Evolutionary conservation across 2,888 invertebrate species (phyloP).

Genomic region (Poecilobothrus nobilitatus): DNA sequence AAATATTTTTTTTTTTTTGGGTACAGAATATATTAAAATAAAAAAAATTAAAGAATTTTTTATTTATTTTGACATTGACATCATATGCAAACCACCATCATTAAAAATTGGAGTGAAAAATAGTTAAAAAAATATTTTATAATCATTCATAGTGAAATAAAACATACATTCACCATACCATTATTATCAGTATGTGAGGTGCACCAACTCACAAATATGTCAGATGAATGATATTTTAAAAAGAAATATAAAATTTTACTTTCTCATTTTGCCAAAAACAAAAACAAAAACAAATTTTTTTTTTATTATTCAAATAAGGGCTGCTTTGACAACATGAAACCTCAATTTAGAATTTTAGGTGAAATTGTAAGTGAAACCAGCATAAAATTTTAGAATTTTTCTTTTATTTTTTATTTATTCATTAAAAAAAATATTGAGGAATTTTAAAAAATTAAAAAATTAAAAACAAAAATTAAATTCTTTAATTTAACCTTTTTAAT

Average conservation of each 20-base stretch:
- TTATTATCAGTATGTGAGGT: background rate
- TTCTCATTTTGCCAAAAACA: background rate
- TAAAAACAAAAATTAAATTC: no score
- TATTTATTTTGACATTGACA: background rate
- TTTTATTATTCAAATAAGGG: conserved; percentile 2
- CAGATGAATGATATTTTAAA: background rate
- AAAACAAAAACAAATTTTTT: no score
- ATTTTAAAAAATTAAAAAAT: background rate
- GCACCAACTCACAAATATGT: background rate
- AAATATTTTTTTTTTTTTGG: no score
- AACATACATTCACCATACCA: no score
- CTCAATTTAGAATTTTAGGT: no score
- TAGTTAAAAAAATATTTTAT: no score
- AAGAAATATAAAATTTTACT: background rate
- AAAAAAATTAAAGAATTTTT: background rate
- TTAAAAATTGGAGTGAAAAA: no score
- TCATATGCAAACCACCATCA: background rate
- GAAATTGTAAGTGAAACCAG: background rate
- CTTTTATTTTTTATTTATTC: background rate
- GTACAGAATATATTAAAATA: no score
- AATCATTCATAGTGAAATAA: no score
- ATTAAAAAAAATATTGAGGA: background rate
- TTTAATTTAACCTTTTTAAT: no score
- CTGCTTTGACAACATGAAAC: background rate
- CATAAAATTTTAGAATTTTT: background rate